Evolutionary conservation across 2,797 vertebrate species (phyloP), one percentile per base, ranked within the genome.

Genomic region (Epinephelus awoara): DNA sequence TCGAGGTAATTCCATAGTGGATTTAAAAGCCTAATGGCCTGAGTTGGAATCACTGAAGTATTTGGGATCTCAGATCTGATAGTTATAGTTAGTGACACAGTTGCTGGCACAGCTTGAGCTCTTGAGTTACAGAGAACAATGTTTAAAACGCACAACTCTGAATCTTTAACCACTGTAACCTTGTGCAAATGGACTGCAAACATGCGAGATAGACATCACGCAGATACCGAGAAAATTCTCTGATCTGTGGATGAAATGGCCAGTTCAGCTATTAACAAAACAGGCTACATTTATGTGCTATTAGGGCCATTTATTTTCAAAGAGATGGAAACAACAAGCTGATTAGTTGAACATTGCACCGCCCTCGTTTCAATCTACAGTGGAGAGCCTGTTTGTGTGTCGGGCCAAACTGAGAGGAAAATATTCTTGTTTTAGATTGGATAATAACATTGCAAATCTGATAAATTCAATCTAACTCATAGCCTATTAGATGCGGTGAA

Each of bases 231-330:
- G 72, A 74, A 74, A 90, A 83, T 85, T 81, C 86, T 89, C 68
- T 85, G 83, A 92, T 86, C 71, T 76, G 82, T 82, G 81, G 78
- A 88, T 88, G 77, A 89, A 93, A 93, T 86, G 83, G 77, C 85
- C 87, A 84, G 79, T 89, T 83, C 79, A 77, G 88, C 91, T 73
- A 95, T 94, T 95, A 94, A 82, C 85, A 88, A 92, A 93, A 92
- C 90, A 87, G 85, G 90, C 82, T 77, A 88, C 90, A 79, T 93
- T 95, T 93, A 93, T 93, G 91, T 91, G 93, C 92, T 72, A 94
- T 94, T 94, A 95, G 91, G 88, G 67, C 85, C 90, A 89, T 95
- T 96, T 95, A 91, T 85, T 91, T 91, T 91, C 91, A 94, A 93
- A 92, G 91, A 89, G 81, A 90, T 86, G 91, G 88, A 91, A 94